These are phyloP conservation scores for Lamellibrachia luymesi DNA, from an alignment of 1,140 invertebrate genomes.

Conservation along the genomic window DNA sequence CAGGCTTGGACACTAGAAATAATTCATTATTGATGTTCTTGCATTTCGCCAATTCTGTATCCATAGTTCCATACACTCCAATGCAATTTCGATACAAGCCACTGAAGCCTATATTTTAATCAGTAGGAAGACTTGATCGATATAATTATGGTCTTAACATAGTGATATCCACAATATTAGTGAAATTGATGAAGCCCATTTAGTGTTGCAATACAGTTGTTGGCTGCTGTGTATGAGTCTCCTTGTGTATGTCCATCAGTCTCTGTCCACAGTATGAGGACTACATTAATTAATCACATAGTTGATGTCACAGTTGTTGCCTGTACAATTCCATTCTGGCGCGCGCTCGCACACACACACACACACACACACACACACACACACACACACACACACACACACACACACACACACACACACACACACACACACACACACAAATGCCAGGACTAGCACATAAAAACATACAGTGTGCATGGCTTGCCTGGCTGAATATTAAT, in stretches of 20 bases:
- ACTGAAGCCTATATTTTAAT: constrained; percentile 1
- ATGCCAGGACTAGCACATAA: background rate
- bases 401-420: constrained; percentile 2
- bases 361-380: constrained; percentile 17
- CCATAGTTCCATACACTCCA: background rate
- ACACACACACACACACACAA: constrained; percentile 13
- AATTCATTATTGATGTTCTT: background rate
- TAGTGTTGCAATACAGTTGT: background rate
- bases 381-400: constrained; percentile 8
- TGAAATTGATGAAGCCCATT: background rate
- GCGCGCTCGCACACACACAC: background rate
- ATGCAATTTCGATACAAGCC: background rate
- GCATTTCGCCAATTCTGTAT: background rate
- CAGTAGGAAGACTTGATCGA: background rate
- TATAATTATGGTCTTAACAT: background rate
- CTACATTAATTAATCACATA: background rate
- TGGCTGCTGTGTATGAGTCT: no score
- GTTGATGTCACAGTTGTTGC: background rate
- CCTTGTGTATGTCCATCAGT: background rate
- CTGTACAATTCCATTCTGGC: background rate
- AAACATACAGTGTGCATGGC: background rate
- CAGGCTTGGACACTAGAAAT: background rate
- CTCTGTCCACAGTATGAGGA: background rate
- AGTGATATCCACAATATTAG: background rate
- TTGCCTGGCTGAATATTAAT: background rate